Percentiles rank a stretch among this genome's conserved stretches.
Evolutionary conservation across 2,113 vertebrate genomes (phyloP).

Genomic region (Calonectris borealis): DNA sequence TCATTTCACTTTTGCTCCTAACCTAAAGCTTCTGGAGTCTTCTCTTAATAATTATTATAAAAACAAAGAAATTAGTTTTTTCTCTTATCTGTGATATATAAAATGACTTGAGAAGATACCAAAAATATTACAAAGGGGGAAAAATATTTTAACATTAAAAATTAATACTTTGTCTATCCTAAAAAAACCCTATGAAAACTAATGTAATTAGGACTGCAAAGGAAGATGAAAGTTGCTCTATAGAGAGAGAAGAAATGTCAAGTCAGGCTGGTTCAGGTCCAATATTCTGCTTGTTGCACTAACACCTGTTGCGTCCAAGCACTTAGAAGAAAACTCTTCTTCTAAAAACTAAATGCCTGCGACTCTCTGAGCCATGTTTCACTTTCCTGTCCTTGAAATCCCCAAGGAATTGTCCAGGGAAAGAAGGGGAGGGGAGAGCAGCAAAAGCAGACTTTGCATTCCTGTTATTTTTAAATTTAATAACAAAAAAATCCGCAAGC

Average conservation of each 20-base stretch:
- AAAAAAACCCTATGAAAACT: neutral
- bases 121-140: neutral
- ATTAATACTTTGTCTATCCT: neutral
- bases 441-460: conserved; percentile 7
- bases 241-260: neutral
- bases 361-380: neutral
- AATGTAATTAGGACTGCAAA: neutral
- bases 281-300: neutral
- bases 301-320: conserved; percentile 9
- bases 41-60: neutral
- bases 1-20: neutral
- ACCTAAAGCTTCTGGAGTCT: neutral
- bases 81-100: neutral
- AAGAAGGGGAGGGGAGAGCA: neutral
- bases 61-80: neutral
- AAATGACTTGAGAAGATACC: neutral
- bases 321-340: neutral
- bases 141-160: neutral
- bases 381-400: conserved; percentile 29
- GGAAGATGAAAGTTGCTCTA: neutral
- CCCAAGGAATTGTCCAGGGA: neutral
- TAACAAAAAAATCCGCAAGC: neutral
- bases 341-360: neutral
- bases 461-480: conserved; percentile 41
- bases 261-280: neutral